Conservation (phyloP, 2,113 vertebrate species). For the Dascyllus trimaculatus region DNA sequence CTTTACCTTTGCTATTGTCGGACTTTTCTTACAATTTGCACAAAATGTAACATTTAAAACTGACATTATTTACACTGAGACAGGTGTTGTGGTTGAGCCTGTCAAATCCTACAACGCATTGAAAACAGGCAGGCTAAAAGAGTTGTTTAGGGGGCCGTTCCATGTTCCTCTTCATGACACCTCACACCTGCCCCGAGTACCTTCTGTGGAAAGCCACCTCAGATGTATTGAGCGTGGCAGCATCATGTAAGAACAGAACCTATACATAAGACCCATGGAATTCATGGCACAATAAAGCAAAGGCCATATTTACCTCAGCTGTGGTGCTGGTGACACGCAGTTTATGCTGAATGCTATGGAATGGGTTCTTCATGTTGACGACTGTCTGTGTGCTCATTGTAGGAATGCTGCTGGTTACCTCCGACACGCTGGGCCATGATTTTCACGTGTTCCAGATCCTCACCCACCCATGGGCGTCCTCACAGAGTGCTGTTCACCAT, state of each 20-base stretch:
- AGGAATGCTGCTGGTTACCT: slow-evolving; percentile 98
- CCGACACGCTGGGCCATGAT: slow-evolving; percentile 95
- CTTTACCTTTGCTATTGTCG: no score
- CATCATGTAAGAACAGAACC: neutral
- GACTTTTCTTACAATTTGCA: no score
- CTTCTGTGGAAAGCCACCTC: no score
- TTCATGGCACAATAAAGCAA: neutral
- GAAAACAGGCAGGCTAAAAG: no score
- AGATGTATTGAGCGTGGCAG: no score
- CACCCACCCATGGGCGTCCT: slow-evolving; percentile 97
- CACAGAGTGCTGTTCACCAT: slow-evolving; percentile 97
- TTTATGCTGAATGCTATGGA: neutral
- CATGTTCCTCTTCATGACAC: no score
- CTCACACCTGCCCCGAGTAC: no score
- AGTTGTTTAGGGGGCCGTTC: no score
- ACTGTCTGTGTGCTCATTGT: slow-evolving; percentile 15
- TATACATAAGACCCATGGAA: neutral
- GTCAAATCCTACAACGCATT: no score
- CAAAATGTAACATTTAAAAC: no score
- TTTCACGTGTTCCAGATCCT: slow-evolving; percentile 98
- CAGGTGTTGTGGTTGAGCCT: no score
- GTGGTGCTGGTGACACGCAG: neutral
- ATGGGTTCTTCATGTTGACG: neutral
- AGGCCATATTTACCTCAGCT: neutral
- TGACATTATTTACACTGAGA: no score